Base-by-base conservation (phyloP, 2,797 vertebrate genomes). In the Ibycter americanus region DNA sequence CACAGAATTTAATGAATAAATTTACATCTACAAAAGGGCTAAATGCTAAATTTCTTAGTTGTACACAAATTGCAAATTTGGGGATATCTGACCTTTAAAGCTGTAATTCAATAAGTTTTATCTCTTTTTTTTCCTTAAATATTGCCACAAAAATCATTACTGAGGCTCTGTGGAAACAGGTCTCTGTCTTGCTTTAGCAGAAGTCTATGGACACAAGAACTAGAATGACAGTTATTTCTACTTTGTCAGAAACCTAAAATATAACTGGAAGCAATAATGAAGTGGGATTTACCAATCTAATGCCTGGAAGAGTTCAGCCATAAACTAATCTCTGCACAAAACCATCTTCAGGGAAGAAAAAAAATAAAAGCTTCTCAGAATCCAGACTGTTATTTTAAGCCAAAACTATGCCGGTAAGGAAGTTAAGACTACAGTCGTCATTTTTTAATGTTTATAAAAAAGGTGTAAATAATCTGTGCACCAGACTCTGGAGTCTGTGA, bases 21-120 rank as follows among this genome's bases (percentile, higher is more conserved):
- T 96, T 97, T 96, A 89, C 77, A 91, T 83, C 46, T 54, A 90
- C 84, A 20, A n/a, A 73, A 85, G 63, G 55, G 40, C 42, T 94
- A 96, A 86, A 71, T 46, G 40, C 22, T 92, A 76, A 76, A 77
- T 89, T 84, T 95, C 25, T 74, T 71, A 83, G 55, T 42, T 85
- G 58, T 19, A 94, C 21, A 87, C 31, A 91, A 68, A 79, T 72
- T 88, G 21, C 11, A 95, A 73, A 91, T 93, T 61, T 63, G 67
- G 66, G 49, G 54, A 38, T 78, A 91, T 93, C 27, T 93, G 77
- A 96, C 58, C 55, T 88, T n/a, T 47, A 85, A 38, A 89, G 49
- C 5, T 56, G 20, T 62, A 96, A 95, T 72, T 68, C 6, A 70
- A 62, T 46, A 70, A 15, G 9, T 38, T 82, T 18, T 22, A 7